phyloP scores from a whole-genome alignment of 2,888 invertebrate genomes.

The Aphidoletes aphidimyza region DNA sequence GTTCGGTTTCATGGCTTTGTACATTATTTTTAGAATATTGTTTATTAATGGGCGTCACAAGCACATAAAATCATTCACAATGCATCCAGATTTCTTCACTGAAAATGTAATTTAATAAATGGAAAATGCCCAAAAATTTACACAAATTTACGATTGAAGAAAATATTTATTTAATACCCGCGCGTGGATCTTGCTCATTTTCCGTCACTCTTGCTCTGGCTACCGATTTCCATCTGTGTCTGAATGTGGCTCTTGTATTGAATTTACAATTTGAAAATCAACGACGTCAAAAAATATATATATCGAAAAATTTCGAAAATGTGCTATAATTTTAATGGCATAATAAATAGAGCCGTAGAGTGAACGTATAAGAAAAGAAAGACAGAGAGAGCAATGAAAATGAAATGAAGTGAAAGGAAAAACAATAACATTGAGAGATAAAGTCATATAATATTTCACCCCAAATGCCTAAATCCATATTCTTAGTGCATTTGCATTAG shows the following conservation, averaged over 20 bases:
- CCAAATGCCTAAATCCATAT: conserved; percentile 47
- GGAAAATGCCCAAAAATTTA: background rate
- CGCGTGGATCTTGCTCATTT: too few species aligned
- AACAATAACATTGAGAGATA: conserved; percentile 33
- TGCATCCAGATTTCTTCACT: conserved; percentile 7
- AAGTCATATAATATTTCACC: conserved; percentile 55
- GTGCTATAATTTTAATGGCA: conserved; percentile 33
- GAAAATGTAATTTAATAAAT: conserved; percentile 33
- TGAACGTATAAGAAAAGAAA: background rate
- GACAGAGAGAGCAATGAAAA: background rate
- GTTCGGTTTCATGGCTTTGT: background rate
- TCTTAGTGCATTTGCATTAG: conserved; percentile 37
- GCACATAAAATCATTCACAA: conserved; percentile 47
- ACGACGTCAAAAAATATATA: too few species aligned
- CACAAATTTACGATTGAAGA: background rate
- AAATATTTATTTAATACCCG: too few species aligned
- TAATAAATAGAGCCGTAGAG: background rate
- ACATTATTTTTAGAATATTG: conserved; percentile 44
- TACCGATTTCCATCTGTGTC: background rate
- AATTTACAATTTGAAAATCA: background rate
- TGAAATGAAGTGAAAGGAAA: conserved; percentile 5
- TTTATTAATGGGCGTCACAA: conserved; percentile 40
- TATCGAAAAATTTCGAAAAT: background rate
- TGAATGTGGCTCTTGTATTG: background rate
- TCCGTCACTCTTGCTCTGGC: background rate